Base-by-base conservation (phyloP, 2,113 vertebrate species). In the Sphaerodactylus townsendi region DNA sequence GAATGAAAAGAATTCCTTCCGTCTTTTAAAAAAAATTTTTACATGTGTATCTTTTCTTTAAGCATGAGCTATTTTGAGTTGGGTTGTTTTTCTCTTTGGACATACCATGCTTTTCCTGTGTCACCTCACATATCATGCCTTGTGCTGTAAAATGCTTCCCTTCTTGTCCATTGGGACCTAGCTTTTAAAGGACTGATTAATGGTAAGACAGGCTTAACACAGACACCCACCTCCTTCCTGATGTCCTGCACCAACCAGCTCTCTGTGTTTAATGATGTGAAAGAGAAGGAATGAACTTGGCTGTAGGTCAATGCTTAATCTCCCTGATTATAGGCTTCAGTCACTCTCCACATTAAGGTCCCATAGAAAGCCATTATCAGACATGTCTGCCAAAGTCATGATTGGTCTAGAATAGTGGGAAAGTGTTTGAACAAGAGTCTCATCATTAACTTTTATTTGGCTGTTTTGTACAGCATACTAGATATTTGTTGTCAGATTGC, bases 171-270 rank as follows among this genome's bases (percentile, higher is more conserved):
- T 85, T 88, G 81, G 84, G 85, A 80, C 50, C 91, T 87, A 86
- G 86, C 46, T 83, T 93, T 92, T 92, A 91, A 90, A 86, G 80
- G 21, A 1, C 71, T 89, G 87, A 79, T 92, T 93, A 86, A 92
- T 83, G 90, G 30, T 35, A 93, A 90, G 81, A 83, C 70, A 88
- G 80, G 90, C 41, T 75, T 85, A 87, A 77, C 35, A 85, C 68
- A 86, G 90, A 87, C 85, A 78, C 82, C 62, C 69, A 78, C 81
- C 41, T 39, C 25, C 81, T 86, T 90, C 1, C 13, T 68, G 50
- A 84, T 76, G 33, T 28, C 62, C 70, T 69, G 77, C 84, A 81
- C 70, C 77, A 86, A 78, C 71, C 74, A 83, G 50, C 81, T 64
- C 48, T 68, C 37, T 48, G 39, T 81, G 75, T 85, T 93, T 90